These are phyloP conservation scores for Pseudochaenichthys georgianus DNA, from an alignment of 2,797 vertebrate genomes.

Conservation along the genomic window DNA sequence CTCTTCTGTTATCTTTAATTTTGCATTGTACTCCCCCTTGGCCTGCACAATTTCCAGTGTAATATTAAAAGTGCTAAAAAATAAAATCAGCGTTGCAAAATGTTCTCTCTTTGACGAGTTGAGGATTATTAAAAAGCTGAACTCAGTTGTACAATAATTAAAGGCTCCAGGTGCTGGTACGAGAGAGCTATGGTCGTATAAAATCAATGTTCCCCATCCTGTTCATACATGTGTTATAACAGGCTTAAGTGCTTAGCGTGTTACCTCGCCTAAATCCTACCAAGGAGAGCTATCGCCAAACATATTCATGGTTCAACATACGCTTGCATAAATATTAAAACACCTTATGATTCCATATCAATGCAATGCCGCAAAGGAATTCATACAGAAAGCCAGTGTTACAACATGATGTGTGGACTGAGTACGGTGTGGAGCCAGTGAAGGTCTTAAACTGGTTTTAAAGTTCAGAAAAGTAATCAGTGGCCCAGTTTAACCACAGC, in stretches of 20 bases:
- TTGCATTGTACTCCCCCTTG: neutral
- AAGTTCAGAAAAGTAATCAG: conserved; percentile 15
- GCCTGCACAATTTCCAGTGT: neutral
- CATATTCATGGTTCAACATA: conserved; percentile 51
- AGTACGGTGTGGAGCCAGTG: conserved; percentile 10
- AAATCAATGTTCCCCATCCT: conserved; percentile 36
- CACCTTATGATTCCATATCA: conserved; percentile 54
- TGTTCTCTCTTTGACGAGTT: neutral
- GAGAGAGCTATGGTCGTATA: conserved; percentile 17
- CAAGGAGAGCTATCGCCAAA: conserved; percentile 73
- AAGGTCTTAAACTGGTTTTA: conserved; percentile 27
- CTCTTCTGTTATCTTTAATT: neutral
- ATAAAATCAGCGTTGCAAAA: neutral
- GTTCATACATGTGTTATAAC: conserved; percentile 84
- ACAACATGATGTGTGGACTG: conserved; percentile 24
- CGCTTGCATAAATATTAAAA: conserved; percentile 29
- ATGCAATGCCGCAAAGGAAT: conserved; percentile 42
- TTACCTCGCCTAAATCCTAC: conserved; percentile 67
- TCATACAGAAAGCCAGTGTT: conserved; percentile 50
- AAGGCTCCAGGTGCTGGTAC: conserved; percentile 39
- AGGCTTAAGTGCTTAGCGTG: conserved; percentile 82
- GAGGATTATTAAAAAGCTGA: conserved; percentile 12
- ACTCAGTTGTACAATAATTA: conserved; percentile 22
- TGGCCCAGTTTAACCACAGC: conserved; percentile 22
- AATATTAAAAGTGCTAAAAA: neutral